Base-by-base conservation (phyloP, 2,888 invertebrate species). In the Trichopria drosophilae region DNA sequence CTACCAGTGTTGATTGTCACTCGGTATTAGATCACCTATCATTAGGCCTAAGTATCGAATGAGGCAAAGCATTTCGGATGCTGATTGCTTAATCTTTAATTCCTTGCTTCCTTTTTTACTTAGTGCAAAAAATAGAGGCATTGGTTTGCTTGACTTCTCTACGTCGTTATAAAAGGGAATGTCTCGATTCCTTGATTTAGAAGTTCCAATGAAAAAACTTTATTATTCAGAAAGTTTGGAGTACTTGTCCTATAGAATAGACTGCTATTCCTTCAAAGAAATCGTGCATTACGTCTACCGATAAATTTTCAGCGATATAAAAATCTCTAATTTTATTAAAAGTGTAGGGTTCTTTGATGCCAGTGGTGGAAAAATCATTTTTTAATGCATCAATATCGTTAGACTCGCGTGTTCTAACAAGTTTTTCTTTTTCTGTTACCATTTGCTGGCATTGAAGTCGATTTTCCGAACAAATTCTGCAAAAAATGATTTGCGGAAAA, bases 401-500 rank as follows among this genome's bases (percentile, higher is more conserved):
- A 4, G 52, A 51, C 19, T 58, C 26, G 35, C 42, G 36, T 24
- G 54, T 58, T 35, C 58, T 29, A 24, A 60, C 22, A 9, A 55
- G 26, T 1, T 49, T 44, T 26, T 46, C 34, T 32, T 50, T 39
- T 15, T 57, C 59, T 26, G 50, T 46, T 12, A 34, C 24, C 42
- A 60, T 44, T 29, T 55, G 51, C 34, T 54, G 47, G 46, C 57
- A 58, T 35, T 47, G 28, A 26, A 9, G 18, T 15, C 31, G 45
- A 20, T 35, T 48, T 29, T 51, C 50, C 22, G 48, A 49, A 36
- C 55, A 59, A 45, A 53, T 51, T 39, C 57, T 40, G 42, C 59
- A 59, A 28, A 42, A n/a, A 59, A 39, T 39, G 47, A 15, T 23
- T 44, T 10, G 53, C 51, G 1, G 39, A 35, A 35, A 59, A 59